A percentile compares a stretch with the other conserved stretches of the same genome.
Evolutionary conservation across 2,888 invertebrate genomes (phyloP).

Genomic region (Drosophila pullipes): DNA sequence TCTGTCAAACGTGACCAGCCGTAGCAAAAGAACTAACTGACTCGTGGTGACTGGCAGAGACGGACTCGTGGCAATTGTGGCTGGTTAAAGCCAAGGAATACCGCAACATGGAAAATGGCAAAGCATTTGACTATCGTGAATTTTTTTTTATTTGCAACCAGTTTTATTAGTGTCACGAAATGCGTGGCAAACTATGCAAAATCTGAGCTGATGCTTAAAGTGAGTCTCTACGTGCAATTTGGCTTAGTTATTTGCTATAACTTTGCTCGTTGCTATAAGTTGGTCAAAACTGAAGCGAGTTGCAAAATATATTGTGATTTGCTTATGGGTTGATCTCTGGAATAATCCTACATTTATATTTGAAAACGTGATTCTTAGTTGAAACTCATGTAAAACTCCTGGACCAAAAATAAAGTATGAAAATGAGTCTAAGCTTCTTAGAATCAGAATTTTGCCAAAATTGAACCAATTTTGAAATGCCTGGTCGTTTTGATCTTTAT

Average conservation of each 20-base stretch:
- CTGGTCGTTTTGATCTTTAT: neutral
- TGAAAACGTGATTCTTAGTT: neutral
- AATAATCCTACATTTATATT: too few relatives aligned
- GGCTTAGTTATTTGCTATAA: neutral
- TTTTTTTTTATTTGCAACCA: neutral
- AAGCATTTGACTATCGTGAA: neutral
- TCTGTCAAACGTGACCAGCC: conserved; percentile 65
- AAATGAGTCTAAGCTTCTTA: neutral
- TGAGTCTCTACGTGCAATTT: neutral
- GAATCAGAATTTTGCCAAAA: neutral
- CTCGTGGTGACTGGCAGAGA: conserved; percentile 11
- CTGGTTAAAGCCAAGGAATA: neutral
- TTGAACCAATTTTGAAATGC: neutral
- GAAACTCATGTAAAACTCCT: neutral
- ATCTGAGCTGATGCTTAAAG: neutral
- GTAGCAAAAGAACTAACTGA: conserved; percentile 7
- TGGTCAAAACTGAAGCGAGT: neutral
- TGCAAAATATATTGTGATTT: too few relatives aligned
- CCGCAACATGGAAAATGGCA: too few relatives aligned
- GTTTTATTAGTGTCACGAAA: neutral
- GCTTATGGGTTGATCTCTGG: too few relatives aligned
- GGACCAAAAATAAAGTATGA: neutral
- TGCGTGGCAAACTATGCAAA: neutral
- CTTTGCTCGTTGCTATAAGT: neutral
- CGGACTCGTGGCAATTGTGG: conserved; percentile 13